Conservation (phyloP, 2,113 vertebrate genomes). For the Neomonachus schauinslandi region DNA sequence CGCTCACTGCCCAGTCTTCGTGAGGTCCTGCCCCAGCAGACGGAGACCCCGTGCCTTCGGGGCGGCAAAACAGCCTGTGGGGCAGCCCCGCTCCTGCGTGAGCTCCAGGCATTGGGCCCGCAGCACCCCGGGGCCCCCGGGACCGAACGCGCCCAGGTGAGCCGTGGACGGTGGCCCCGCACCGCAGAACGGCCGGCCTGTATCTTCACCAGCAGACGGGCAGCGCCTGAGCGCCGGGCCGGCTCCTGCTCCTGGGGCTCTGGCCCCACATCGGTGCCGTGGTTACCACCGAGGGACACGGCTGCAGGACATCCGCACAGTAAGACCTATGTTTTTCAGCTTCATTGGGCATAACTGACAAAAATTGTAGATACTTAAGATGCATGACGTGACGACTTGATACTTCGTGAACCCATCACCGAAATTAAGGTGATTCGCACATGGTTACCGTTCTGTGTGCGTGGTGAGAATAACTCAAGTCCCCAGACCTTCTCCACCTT, state of each 20-base stretch:
- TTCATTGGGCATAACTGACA: neutral
- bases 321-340: neutral
- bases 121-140: neutral
- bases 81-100: neutral
- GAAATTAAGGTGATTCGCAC: neutral
- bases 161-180: rapidly evolving
- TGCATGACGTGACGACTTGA: neutral
- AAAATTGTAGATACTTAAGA: neutral
- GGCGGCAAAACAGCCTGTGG: neutral
- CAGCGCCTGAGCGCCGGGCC: rapidly evolving
- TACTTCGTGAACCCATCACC: neutral
- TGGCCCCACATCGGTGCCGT: rapidly evolving
- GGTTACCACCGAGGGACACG: rapidly evolving
- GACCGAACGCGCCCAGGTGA: neutral
- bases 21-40: neutral
- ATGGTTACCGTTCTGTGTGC: neutral
- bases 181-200: neutral
- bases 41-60: rapidly evolving
- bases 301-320: rapidly evolving
- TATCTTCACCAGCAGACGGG: neutral
- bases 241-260: neutral
- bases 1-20: neutral
- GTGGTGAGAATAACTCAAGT: neutral
- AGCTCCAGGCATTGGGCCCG: neutral
- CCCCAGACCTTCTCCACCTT: neutral